Evolutionary conservation across 2,797 vertebrate genomes (phyloP).

Genomic region (Alosa sapidissima): DNA sequence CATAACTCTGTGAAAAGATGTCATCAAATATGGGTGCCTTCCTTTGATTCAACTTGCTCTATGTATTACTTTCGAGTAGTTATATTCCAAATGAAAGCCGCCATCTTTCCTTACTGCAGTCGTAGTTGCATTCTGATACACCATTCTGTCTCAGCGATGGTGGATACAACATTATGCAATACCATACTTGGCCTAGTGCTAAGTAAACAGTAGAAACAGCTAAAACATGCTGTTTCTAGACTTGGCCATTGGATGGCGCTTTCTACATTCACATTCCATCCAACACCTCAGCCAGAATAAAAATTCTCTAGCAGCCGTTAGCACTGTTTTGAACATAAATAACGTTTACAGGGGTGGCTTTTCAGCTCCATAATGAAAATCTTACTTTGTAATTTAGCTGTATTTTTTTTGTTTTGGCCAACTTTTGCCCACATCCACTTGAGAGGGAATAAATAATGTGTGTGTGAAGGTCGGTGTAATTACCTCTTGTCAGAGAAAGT

Average conservation of each 20-base stretch:
- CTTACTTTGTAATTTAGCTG: constrained; percentile 20
- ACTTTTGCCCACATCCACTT: not conserved
- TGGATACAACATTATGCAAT: not conserved
- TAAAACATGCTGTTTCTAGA: constrained; percentile 49
- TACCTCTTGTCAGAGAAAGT: not conserved
- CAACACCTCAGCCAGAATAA: not conserved
- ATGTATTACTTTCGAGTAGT: not conserved
- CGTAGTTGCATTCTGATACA: not conserved
- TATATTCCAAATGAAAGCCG: not conserved
- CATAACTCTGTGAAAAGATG: not conserved
- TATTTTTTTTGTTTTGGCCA: constrained; percentile 1
- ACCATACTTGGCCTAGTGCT: not conserved
- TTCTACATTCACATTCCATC: constrained; percentile 64
- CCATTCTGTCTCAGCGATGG: not conserved
- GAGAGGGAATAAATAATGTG: constrained; percentile 19
- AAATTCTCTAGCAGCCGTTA: constrained; percentile 7
- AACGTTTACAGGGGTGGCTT: constrained; percentile 23
- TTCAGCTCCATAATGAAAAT: constrained; percentile 18
- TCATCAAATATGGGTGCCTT: not conserved
- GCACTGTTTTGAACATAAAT: constrained; percentile 24
- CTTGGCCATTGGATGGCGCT: constrained; percentile 69
- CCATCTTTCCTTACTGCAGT: not conserved
- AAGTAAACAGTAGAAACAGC: not conserved
- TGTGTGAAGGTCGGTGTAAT: not conserved
- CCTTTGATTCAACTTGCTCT: not conserved